Evolutionary conservation across 2,113 vertebrate genomes (phyloP).

Genomic region (Eidolon helvum): DNA sequence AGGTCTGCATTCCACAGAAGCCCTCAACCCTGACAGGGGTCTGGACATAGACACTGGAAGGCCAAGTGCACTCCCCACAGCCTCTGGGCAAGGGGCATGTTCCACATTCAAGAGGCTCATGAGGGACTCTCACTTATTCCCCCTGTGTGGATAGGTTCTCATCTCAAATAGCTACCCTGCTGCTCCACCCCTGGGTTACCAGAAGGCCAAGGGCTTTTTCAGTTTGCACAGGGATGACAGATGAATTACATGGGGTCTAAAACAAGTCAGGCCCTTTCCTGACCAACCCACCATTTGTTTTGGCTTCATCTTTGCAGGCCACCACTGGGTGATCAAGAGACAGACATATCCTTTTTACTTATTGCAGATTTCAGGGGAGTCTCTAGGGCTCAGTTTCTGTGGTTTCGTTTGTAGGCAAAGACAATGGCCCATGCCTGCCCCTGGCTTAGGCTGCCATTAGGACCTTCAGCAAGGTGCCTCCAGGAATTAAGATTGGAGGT

Average conservation of each 20-base stretch:
- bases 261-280: not conserved
- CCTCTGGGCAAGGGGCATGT: not conserved
- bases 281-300: not conserved
- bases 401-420: not conserved
- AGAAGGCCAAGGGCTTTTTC: not conserved
- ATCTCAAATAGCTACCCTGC: not conserved
- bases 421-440: not conserved
- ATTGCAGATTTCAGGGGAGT: not conserved
- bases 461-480: not conserved
- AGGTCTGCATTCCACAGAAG: not conserved
- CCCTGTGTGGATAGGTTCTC: not conserved
- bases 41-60: not conserved
- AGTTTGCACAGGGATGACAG: not conserved
- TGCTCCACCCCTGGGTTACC: not conserved
- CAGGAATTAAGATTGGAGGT: not conserved
- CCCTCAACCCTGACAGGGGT: not conserved
- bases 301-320: not conserved
- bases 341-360: not conserved
- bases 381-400: not conserved
- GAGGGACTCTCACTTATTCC: not conserved
- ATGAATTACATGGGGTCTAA: not conserved
- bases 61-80: not conserved
- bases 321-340: not conserved
- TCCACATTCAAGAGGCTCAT: not conserved
- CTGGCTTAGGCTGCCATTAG: not conserved